Evolutionary conservation across 2,888 invertebrate genomes (phyloP), one percentile per base, ranked within the genome.

Genomic region (Lithophane semibrunnea): DNA sequence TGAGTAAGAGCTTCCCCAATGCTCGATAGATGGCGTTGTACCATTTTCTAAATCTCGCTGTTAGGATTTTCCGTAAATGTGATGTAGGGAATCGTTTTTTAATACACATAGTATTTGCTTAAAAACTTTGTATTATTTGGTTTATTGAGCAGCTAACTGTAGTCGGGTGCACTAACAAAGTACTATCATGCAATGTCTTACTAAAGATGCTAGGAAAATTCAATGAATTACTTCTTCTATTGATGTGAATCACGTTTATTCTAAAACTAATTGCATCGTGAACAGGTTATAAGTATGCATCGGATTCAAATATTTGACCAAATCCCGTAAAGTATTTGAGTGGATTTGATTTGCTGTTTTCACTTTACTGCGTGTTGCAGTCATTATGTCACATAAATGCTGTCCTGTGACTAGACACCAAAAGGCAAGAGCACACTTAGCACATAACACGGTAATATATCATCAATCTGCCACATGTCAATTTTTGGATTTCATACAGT

Each of bases 341-440:
- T 16, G n/a, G 54, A 54, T n/a, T 68, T 54, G 16, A n/a, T 24
- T n/a, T 63, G 2, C 52, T 75, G 61, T 47, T 64, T 10, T 18
- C 10, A 64, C 0, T 24, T 37, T 1, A 73, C 74, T 64, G 24
- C 7, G 18, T 18, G 7, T 49, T 73, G 47, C 75, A 74, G 29
- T 49, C 29, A 76, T 76, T 18, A 64, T 52, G 42, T 12, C 18
- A 47, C 24, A 16, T 29, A 65, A 76, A 44, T 52, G 65, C 58
- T 44, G 29, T 60, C 29, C 49, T 52, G 49, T 58, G 29, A 60
- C 58, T 65, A 58, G 13, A 21, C 21, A 21, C 12, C 5, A 29
- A 58, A 76, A 52, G 58, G 24, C 2, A 24, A n/a, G 58, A 44
- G 10, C 60, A 76, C 49, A 76, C 76, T 13, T 0, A 64, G 65